These are phyloP conservation scores for Delia radicum DNA, from an alignment of 1,140 invertebrate species.

Conservation along the genomic window DNA sequence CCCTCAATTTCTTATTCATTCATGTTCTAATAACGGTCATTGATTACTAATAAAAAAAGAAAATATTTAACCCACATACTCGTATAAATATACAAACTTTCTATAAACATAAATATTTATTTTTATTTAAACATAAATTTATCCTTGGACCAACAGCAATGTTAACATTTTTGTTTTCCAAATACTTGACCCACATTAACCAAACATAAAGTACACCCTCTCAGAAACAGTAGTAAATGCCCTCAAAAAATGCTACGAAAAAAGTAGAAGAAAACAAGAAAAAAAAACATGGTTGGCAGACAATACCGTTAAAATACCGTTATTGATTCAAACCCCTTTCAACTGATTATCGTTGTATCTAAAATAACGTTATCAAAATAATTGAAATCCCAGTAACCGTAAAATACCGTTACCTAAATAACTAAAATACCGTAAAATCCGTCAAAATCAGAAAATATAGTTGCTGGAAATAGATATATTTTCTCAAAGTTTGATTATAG, in stretches of 20 bases:
- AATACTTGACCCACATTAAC: slow-evolving; percentile 22
- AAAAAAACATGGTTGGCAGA: background rate
- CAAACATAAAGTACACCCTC: background rate
- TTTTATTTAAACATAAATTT: slow-evolving; percentile 8
- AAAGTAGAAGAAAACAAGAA: background rate
- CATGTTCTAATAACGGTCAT: slow-evolving; percentile 1
- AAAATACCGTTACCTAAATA: too few species aligned
- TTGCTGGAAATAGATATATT: too few species aligned
- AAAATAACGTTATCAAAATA: too few species aligned
- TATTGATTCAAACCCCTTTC: too few species aligned
- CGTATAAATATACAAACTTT: background rate
- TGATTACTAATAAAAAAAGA: background rate
- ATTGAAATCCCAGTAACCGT: too few species aligned
- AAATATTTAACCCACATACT: background rate
- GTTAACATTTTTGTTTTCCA: slow-evolving; percentile 9
- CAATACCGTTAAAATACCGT: background rate
- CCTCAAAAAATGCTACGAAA: background rate
- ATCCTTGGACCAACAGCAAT: slow-evolving; percentile 16
- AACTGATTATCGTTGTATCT: too few species aligned
- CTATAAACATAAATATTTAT: slow-evolving; percentile 7
- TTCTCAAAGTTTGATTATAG: too few species aligned
- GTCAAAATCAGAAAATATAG: too few species aligned
- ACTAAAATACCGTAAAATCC: background rate
- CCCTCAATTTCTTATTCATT: background rate
- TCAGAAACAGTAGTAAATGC: background rate